Conservation (phyloP, 2,113 vertebrate genomes). For the Anthoscopus minutus region DNA sequence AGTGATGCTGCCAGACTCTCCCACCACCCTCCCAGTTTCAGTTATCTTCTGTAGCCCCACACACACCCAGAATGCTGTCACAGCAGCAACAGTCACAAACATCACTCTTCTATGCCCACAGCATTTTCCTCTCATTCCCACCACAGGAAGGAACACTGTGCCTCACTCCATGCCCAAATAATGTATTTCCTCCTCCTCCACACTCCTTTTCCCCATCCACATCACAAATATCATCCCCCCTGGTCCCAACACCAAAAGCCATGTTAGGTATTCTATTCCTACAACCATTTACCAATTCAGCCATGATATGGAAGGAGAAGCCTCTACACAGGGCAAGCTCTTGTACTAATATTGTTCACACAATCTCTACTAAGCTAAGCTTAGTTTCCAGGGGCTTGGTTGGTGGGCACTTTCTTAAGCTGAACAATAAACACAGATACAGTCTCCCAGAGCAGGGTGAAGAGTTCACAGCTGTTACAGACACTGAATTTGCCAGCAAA, state of each 20-base stretch:
- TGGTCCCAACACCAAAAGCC: background rate
- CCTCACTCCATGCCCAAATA: accelerated
- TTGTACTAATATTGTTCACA: background rate
- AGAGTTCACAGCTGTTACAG: slow-evolving; percentile 31
- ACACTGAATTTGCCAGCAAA: slow-evolving; percentile 6
- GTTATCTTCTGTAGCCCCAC: accelerated
- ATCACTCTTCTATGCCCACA: background rate
- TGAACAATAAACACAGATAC: slow-evolving; percentile 11
- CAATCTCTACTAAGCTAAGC: background rate
- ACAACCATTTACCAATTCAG: background rate
- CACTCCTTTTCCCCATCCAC: background rate
- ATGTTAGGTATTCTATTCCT: background rate
- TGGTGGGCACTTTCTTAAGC: background rate
- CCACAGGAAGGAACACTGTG: background rate
- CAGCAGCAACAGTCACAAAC: background rate
- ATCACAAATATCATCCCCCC: background rate
- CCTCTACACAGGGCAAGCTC: background rate
- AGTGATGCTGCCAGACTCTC: background rate
- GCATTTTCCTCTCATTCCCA: background rate
- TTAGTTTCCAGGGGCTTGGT: background rate
- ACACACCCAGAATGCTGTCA: background rate
- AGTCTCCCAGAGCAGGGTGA: background rate
- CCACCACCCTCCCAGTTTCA: background rate
- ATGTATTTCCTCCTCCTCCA: background rate
- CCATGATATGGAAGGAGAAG: background rate